A percentile compares a stretch with the other conserved stretches of the same genome.
Evolutionary conservation across 2,888 invertebrate species (phyloP).

Genomic region (Doris montereyensis): DNA sequence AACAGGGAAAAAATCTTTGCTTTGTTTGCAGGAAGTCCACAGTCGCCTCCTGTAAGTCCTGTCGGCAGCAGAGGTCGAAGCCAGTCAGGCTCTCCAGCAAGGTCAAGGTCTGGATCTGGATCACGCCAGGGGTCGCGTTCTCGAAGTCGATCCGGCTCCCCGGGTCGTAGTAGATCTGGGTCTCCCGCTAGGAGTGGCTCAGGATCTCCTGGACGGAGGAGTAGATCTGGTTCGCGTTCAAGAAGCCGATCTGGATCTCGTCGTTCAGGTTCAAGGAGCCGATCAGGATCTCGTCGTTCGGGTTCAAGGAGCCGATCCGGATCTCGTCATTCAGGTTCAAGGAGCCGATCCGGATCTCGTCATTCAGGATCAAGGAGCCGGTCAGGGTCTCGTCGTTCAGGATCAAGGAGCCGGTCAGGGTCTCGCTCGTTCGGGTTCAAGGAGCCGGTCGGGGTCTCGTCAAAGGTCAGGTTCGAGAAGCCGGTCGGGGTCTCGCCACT

Average conservation of each 20-base stretch:
- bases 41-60: slow-evolving; percentile 40
- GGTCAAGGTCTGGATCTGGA: slow-evolving; percentile 43
- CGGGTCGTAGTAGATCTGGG: slow-evolving; percentile 20
- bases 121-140: slow-evolving; percentile 44
- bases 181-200: too few relatives aligned
- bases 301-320: slow-evolving; percentile 45
- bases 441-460: slow-evolving; percentile 27
- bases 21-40: slow-evolving; percentile 29
- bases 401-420: slow-evolving; percentile 43
- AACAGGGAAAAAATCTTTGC: neutral
- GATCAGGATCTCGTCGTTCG: slow-evolving; percentile 36
- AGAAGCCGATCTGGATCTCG: slow-evolving; percentile 35
- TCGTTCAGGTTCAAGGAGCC: slow-evolving; percentile 38
- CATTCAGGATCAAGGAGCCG: slow-evolving; percentile 44
- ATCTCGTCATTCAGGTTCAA: slow-evolving; percentile 39
- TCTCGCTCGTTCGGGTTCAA: slow-evolving; percentile 35
- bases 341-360: slow-evolving; percentile 48
- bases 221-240: slow-evolving; percentile 41
- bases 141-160: slow-evolving; percentile 38
- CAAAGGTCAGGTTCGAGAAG: slow-evolving; percentile 27
- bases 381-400: slow-evolving; percentile 47
- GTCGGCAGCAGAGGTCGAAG: slow-evolving; percentile 39
- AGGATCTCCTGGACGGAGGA: slow-evolving; percentile 40
- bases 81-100: slow-evolving; percentile 33
- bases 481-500: slow-evolving; percentile 32